Percentiles rank a stretch among this genome's conserved stretches.
Evolutionary conservation across 2,797 vertebrate species (phyloP).

Genomic region (Gallinago nigripennis): DNA sequence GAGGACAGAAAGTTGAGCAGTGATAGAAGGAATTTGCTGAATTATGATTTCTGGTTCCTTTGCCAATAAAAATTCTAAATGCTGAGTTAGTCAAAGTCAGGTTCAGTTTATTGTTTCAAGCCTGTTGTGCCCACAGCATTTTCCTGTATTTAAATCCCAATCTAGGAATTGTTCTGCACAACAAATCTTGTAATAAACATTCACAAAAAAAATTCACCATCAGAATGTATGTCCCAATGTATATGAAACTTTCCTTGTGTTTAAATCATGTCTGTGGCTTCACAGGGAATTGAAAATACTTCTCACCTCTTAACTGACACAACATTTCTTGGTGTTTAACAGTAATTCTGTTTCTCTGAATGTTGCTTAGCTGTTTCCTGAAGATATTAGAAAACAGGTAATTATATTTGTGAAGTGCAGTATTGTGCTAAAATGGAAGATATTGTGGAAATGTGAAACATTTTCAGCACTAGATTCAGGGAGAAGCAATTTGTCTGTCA

Average conservation of each 20-base stretch:
- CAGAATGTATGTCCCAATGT: neutral
- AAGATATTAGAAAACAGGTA: neutral
- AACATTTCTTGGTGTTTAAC: neutral
- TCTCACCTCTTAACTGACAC: neutral
- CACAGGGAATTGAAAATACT: neutral
- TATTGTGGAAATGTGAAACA: neutral
- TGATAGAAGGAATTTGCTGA: slow-evolving; percentile 58
- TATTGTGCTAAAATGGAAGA: neutral
- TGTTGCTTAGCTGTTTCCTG: neutral
- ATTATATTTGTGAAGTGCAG: neutral
- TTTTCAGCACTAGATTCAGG: neutral
- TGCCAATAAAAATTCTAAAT: slow-evolving; percentile 36
- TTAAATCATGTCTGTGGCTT: neutral
- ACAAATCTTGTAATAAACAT: neutral
- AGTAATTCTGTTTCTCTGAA: neutral
- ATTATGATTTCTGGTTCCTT: slow-evolving; percentile 30
- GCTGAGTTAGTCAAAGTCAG: slow-evolving; percentile 28
- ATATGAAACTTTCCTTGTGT: neutral
- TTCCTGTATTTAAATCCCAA: neutral
- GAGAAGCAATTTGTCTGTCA: neutral
- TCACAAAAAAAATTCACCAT: neutral
- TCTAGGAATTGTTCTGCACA: neutral
- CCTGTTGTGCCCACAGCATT: slow-evolving; percentile 29
- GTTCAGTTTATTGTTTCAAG: slow-evolving; percentile 14
- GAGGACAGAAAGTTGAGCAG: neutral